phyloP scores from a whole-genome alignment of 2,113 vertebrate species.

The Tauraco erythrolophus region DNA sequence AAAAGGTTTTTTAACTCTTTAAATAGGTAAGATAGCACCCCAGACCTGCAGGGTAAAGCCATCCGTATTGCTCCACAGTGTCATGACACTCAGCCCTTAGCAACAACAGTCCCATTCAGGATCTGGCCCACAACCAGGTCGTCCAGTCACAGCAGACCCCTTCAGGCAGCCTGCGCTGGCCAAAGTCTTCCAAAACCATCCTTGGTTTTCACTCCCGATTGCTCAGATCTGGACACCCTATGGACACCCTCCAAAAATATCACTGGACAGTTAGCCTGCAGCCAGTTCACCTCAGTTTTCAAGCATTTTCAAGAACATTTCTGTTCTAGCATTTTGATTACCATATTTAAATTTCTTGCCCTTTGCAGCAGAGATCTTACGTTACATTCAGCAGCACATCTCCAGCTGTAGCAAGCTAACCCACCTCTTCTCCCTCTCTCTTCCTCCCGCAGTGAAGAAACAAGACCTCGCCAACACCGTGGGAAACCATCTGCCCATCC shows the following conservation, averaged over 20 bases:
- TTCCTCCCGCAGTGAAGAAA: slow-evolving; percentile 59
- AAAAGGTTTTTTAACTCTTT: not conserved
- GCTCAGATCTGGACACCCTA: not conserved
- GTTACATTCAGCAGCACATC: not conserved
- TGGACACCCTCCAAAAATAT: not conserved
- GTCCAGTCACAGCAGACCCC: not conserved
- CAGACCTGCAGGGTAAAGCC: not conserved
- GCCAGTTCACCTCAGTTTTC: not conserved
- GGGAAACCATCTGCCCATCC: slow-evolving; percentile 53
- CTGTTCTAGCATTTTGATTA: not conserved
- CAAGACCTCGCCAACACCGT: not conserved
- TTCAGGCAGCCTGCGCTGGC: not conserved
- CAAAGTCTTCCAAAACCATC: not conserved
- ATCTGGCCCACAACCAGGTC: not conserved
- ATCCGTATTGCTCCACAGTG: not conserved
- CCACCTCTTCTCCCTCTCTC: not conserved
- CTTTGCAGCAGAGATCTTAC: not conserved
- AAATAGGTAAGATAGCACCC: not conserved
- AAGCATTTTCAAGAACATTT: not conserved
- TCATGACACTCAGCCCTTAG: not conserved
- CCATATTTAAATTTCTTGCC: not conserved
- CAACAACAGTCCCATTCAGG: not conserved
- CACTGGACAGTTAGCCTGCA: not conserved
- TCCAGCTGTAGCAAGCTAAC: not conserved
- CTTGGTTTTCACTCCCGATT: not conserved